Evolutionary conservation across 2,888 invertebrate genomes (phyloP), one percentile per base, ranked within the genome.

Genomic region (Steromphala cineraria): DNA sequence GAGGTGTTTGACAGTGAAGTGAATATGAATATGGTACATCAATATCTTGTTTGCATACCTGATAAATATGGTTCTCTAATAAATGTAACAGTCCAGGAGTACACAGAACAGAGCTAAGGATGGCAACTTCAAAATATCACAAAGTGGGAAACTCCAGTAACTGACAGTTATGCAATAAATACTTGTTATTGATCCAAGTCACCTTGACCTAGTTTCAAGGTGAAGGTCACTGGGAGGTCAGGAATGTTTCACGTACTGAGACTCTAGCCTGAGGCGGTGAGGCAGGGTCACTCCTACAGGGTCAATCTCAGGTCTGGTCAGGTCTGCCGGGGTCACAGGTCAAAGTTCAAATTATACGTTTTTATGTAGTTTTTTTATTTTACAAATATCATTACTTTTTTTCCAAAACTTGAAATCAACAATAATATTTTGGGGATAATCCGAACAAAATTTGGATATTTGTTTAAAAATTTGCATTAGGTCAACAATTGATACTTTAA

Each of bases 51-150:
- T 71, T 71, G 71, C 71, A 71, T 71, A 71, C 71, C 71, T 71
- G 71, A 71, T 71, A 71, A 71, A 71, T 71, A 71, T 71, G 71
- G n/a, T 36, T 36, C 71, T 71, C 71, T 71, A 71, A 71, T 71
- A 67, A 28, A 71, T 71, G 36, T 71, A 71, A 71, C 71, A 71
- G 31, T 71, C 40, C 71, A 36, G 24, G 28, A 71, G 40, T 40
- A 19, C 19, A 36, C 40, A 71, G 28, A 28, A 36, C 36, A 71
- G 28, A 71, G 28, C 71, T 71, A 71, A 46, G 10, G 40, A 71
- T 40, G 31, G 71, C 71, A 40, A 71, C 71, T 36, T 36, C 40
- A 71, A 71, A 71, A 71, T 71, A 71, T 71, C 71, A 71, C 71
- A 71, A 36, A 71, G 71, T 71, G 71, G 31, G 36, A 36, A 36